These are phyloP conservation scores for Aleiodes alternator DNA, from an alignment of 2,888 invertebrate genomes.

Conservation along the genomic window DNA sequence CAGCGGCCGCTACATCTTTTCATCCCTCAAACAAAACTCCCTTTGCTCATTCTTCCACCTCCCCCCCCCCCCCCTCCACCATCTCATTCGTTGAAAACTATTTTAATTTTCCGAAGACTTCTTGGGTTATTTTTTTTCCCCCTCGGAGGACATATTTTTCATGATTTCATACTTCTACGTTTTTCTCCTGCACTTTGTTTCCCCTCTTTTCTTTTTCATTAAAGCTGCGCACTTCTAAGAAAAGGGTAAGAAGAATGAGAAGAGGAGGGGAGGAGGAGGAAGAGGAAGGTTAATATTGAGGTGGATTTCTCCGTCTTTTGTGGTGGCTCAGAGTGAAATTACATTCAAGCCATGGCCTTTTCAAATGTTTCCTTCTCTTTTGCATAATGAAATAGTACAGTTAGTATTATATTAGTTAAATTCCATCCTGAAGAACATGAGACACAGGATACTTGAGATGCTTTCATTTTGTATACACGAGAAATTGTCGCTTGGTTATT, in stretches of 20 bases:
- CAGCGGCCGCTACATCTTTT: constrained; percentile 54
- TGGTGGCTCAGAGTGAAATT: constrained; percentile 29
- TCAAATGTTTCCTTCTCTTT: constrained; percentile 29
- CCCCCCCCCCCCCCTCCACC: constrained; percentile 38
- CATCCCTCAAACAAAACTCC: constrained; percentile 41
- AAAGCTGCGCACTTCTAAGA: constrained; percentile 37
- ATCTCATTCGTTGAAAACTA: constrained; percentile 47
- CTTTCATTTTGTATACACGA: constrained; percentile 19
- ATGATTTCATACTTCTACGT: constrained; percentile 48
- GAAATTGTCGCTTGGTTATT: constrained; percentile 24
- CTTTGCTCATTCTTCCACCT: constrained; percentile 38
- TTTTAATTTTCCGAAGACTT: constrained; percentile 54
- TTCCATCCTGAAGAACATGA: constrained; percentile 15
- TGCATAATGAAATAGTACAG: constrained; percentile 35
- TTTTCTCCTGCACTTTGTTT: constrained; percentile 21
- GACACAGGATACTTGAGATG: constrained; percentile 36
- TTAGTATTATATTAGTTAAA: constrained; percentile 36
- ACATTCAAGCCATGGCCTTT: constrained; percentile 29
- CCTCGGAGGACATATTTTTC: constrained; percentile 49
- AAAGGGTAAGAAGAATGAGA: constrained; percentile 28
- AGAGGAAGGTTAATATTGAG: constrained; percentile 55
- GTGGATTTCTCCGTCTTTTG: constrained; percentile 33
- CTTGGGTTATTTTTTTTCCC: constrained; percentile 34
- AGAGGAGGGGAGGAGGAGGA: not conserved
- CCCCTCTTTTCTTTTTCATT: constrained; percentile 24